Evolutionary conservation across 1,140 invertebrate genomes (phyloP).

Genomic region (Apis mellifera): Amel_HAv3.1 CM009936.2:11486501-11487000

Average conservation of each 20-base stretch:
- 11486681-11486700: neutral
- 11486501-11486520: conserved; percentile 62
- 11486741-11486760: neutral
- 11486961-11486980: too few relatives aligned
- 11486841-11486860: too few relatives aligned
- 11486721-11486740: neutral
- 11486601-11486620: neutral
- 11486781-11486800: neutral
- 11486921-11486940: too few relatives aligned
- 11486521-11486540: conserved; percentile 47
- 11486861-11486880: too few relatives aligned
- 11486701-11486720: too few relatives aligned
- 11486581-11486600: neutral
- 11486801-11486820: too few relatives aligned
- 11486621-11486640: conserved; percentile 9
- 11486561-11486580: neutral
- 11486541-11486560: conserved; percentile 12
- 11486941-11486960: too few relatives aligned
- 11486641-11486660: conserved; percentile 26
- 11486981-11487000: too few relatives aligned
- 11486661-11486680: neutral
- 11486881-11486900: too few relatives aligned
- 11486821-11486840: too few relatives aligned
- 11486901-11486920: too few relatives aligned
- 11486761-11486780: neutral